These are phyloP conservation scores for Heloderma charlesbogerti DNA, from an alignment of 2,113 vertebrate genomes.

Conservation along the genomic window DNA sequence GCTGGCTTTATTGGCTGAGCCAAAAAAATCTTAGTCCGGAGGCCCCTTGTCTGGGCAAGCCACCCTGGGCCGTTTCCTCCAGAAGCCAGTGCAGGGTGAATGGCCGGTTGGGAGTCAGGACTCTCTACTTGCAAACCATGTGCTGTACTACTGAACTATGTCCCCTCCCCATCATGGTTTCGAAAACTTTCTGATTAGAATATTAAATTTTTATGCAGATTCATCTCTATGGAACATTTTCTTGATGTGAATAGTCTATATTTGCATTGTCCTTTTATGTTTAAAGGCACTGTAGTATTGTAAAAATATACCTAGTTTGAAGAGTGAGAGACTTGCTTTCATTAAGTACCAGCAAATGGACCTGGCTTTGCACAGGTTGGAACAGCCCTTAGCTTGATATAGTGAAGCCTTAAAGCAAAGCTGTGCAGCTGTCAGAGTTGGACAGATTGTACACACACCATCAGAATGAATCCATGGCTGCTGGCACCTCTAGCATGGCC, in stretches of 20 bases:
- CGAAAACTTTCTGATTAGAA: conserved; percentile 3
- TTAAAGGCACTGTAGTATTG: neutral
- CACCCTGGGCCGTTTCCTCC: neutral
- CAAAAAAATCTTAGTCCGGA: too few species aligned
- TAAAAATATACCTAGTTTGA: neutral
- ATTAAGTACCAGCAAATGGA: neutral
- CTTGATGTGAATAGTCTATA: neutral
- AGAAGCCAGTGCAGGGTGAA: neutral
- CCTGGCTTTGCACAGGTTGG: too few species aligned
- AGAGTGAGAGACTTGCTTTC: neutral
- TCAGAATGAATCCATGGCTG: too few species aligned
- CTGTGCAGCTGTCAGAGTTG: too few species aligned
- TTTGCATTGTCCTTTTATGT: neutral
- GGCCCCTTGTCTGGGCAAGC: too few species aligned
- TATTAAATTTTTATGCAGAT: neutral
- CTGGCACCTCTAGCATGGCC: too few species aligned
- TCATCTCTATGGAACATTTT: neutral
- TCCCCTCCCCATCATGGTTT: neutral
- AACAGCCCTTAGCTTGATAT: too few species aligned
- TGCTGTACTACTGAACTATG: neutral
- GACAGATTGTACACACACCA: too few species aligned
- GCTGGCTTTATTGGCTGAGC: too few species aligned
- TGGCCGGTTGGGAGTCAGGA: neutral
- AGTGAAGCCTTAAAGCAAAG: too few species aligned
- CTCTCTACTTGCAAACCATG: neutral